Conservation (phyloP, 37 sponge, comb jelly and placozoan species). For the Aplysina aerophoba region DNA sequence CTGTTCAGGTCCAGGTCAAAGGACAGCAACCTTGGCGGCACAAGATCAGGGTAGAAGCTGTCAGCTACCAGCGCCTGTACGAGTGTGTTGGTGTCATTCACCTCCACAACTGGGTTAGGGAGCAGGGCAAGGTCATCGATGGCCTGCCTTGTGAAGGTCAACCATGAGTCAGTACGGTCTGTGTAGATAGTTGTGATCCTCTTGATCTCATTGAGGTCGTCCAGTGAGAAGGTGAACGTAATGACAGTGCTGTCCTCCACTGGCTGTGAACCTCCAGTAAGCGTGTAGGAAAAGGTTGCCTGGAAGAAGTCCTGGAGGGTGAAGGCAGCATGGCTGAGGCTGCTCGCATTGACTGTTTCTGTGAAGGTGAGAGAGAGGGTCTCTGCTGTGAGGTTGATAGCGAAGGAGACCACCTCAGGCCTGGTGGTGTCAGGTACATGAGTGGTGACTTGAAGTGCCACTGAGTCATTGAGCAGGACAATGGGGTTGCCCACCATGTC, state of each 20-base stretch:
- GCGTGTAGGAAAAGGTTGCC: conserved; percentile 64
- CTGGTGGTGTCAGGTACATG: conserved; percentile 69
- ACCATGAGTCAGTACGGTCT: conserved; percentile 74
- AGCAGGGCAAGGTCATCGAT: conserved; percentile 85
- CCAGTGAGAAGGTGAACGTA: conserved; percentile 61
- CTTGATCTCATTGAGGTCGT: conserved; percentile 90
- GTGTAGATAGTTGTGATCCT: conserved; percentile 80
- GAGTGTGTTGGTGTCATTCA: conserved; percentile 47
- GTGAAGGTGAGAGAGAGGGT: conserved; percentile 71
- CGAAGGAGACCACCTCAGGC: conserved; percentile 71
- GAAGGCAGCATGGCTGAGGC: conserved; percentile 80
- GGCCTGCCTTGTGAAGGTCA: conserved; percentile 76
- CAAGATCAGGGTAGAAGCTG: conserved; percentile 66
- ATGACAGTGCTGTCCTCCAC: conserved; percentile 72
- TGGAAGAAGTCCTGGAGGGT: conserved; percentile 95
- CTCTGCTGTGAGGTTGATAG: conserved; percentile 77
- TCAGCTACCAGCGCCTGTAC: conserved; percentile 65
- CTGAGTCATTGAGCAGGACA: conserved; percentile 38
- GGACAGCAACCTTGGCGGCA: conserved; percentile 61
- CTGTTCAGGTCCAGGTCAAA: conserved; percentile 86
- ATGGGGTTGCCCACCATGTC: conserved; percentile 83
- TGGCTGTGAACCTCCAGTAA: conserved; percentile 66
- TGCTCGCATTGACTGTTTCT: conserved; percentile 89
- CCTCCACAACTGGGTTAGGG: conserved; percentile 72
- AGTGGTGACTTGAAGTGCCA: conserved; percentile 43